Evolutionary conservation across 1,140 invertebrate species (phyloP).

Genomic region (Zaprionus tsacasi): DNA sequence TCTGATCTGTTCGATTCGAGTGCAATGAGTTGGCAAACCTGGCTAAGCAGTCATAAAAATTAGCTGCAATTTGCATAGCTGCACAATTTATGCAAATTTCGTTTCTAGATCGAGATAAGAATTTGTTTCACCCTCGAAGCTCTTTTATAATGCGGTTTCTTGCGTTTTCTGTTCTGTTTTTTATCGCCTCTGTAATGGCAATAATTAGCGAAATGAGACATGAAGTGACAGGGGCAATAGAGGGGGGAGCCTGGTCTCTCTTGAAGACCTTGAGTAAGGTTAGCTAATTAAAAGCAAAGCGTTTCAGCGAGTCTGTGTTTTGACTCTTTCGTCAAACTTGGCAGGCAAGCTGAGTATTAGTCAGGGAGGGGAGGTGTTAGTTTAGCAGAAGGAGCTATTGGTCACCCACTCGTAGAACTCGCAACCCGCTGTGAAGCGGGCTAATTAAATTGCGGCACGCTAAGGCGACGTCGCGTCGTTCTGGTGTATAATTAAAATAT

Average conservation of each 20-base stretch:
- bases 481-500: conserved; percentile 75
- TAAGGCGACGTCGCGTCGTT: conserved; percentile 9
- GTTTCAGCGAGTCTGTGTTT: not conserved
- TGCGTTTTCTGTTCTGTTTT: conserved; percentile 35
- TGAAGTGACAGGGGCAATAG: not conserved
- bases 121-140: conserved; percentile 38
- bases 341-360: not conserved
- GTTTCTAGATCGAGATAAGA: conserved; percentile 65
- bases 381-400: not conserved
- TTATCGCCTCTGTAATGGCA: conserved; percentile 77
- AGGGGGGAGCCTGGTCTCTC: not conserved
- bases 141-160: conserved; percentile 16
- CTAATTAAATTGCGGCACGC: conserved; percentile 57
- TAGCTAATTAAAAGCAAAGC: conserved; percentile 47
- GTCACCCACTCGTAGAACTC: conserved; percentile 47
- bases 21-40: conserved; percentile 67
- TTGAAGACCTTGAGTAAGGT: conserved; percentile 64
- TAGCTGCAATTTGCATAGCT: conserved; percentile 76
- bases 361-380: not conserved
- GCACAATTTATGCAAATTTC: conserved; percentile 76
- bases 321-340: conserved; percentile 21
- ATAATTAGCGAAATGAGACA: conserved; percentile 58
- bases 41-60: conserved; percentile 73
- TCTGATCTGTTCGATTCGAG: conserved; percentile 30
- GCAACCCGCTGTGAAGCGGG: conserved; percentile 25